Evolutionary conservation across 2,113 vertebrate species (phyloP).

Genomic region (Pedetes capensis): DNA sequence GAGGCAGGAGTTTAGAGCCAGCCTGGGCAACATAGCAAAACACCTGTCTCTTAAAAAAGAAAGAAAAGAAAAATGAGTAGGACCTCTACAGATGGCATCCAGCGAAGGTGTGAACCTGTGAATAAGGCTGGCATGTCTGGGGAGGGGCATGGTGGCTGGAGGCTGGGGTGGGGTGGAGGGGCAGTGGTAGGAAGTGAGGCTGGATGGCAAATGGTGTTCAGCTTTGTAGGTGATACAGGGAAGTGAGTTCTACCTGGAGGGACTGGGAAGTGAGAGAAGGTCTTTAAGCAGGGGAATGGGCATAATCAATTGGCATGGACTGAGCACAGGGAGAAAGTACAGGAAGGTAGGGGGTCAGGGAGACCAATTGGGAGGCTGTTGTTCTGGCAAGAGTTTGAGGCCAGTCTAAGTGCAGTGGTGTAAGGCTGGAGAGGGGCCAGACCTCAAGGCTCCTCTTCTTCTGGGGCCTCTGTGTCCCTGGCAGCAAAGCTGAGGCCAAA

Average conservation of each 20-base stretch:
- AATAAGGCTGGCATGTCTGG: neutral
- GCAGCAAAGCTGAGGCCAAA: constrained; percentile 21
- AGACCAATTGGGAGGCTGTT: neutral
- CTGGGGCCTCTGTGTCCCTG: constrained; percentile 29
- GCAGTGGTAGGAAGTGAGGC: neutral
- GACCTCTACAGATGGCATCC: neutral
- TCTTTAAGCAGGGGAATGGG: neutral
- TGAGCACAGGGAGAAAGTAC: neutral
- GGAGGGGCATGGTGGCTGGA: neutral
- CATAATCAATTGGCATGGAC: neutral
- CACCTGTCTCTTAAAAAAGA: neutral
- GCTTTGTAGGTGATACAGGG: neutral
- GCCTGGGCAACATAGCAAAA: neutral
- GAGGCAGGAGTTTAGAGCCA: neutral
- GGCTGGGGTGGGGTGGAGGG: neutral
- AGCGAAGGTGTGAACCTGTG: neutral
- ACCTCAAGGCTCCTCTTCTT: neutral
- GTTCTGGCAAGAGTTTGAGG: neutral
- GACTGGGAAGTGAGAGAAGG: neutral
- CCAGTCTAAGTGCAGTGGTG: neutral
- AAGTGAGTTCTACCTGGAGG: neutral
- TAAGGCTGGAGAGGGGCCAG: neutral
- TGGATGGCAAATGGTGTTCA: neutral
- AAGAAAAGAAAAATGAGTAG: neutral
- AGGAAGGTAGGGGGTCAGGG: neutral